These are phyloP conservation scores for Ecdyonurus torrentis DNA, from an alignment of 2,888 invertebrate genomes.

Conservation along the genomic window DNA sequence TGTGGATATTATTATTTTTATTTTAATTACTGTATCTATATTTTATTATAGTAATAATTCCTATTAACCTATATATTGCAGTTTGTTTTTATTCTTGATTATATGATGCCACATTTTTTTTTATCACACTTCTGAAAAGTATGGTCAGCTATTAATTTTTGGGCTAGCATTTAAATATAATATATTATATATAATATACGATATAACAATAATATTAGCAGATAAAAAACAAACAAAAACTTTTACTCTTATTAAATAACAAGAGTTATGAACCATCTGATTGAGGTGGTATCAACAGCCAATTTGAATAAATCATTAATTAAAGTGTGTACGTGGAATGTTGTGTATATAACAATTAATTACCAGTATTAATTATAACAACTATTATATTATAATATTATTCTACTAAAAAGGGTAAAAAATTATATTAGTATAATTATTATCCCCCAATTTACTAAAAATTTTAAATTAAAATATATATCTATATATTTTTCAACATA, in stretches of 20 bases:
- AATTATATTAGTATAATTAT: constrained; percentile 11
- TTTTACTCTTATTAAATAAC: background rate
- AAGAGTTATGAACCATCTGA: constrained; percentile 6
- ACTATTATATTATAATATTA: background rate
- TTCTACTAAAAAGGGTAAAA: constrained; percentile 14
- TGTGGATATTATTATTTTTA: no score
- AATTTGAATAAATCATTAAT: constrained; percentile 4
- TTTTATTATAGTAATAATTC: background rate
- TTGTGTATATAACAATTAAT: constrained; percentile 6
- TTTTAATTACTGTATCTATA: background rate
- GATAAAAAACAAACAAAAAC: no score
- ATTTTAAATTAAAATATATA: constrained; percentile 8
- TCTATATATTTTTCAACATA: constrained; percentile 10
- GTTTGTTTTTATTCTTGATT: background rate
- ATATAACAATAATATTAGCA: no score
- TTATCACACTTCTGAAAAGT: no score
- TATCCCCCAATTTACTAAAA: constrained; percentile 11
- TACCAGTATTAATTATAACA: constrained; percentile 10
- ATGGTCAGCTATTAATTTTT: no score
- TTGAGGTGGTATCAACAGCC: constrained; percentile 9
- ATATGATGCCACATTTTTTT: no score
- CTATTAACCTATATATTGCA: background rate
- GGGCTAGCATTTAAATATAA: no score
- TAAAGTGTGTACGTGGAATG: background rate
- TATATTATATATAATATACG: no score